These are phyloP conservation scores for Oscheius sp. DNA, from an alignment of 2,888 invertebrate species.

Conservation along the genomic window DNA sequence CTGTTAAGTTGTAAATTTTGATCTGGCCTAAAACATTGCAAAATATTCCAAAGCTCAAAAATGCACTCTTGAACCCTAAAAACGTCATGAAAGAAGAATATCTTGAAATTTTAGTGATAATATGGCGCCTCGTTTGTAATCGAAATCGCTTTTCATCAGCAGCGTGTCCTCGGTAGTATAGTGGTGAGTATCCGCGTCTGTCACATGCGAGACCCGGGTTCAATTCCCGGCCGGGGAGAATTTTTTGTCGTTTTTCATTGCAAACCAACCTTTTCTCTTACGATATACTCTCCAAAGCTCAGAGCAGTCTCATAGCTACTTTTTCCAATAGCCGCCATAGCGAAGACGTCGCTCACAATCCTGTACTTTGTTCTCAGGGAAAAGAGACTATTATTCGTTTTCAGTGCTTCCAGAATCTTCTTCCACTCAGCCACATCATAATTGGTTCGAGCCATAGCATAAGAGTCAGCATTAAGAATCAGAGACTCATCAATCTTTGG, in stretches of 20 bases:
- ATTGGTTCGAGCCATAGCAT: slow-evolving; percentile 34
- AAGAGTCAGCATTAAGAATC: slow-evolving; percentile 38
- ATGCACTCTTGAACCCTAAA: too few relatives aligned
- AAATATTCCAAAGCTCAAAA: too few relatives aligned
- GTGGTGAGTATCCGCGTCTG: slow-evolving; percentile 36
- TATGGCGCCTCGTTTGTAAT: too few relatives aligned
- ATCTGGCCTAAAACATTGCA: too few relatives aligned
- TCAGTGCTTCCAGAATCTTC: slow-evolving; percentile 16
- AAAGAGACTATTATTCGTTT: neutral
- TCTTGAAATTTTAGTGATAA: too few relatives aligned
- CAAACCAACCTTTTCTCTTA: slow-evolving; percentile 1
- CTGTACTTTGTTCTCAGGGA: slow-evolving; percentile 12
- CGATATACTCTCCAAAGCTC: neutral
- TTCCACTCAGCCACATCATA: slow-evolving; percentile 24
- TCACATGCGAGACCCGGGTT: slow-evolving; percentile 35
- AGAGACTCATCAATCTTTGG: neutral
- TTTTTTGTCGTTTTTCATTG: neutral
- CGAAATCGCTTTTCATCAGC: too few relatives aligned
- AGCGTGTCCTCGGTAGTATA: slow-evolving; percentile 25
- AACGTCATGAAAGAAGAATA: too few relatives aligned
- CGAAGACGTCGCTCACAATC: slow-evolving; percentile 19
- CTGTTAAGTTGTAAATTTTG: too few relatives aligned
- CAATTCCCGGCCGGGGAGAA: slow-evolving; percentile 33
- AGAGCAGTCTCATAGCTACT: slow-evolving; percentile 3
- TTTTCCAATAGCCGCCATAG: slow-evolving; percentile 15